phyloP scores from a whole-genome alignment of 2,797 vertebrate species.

The Merluccius polli region DNA sequence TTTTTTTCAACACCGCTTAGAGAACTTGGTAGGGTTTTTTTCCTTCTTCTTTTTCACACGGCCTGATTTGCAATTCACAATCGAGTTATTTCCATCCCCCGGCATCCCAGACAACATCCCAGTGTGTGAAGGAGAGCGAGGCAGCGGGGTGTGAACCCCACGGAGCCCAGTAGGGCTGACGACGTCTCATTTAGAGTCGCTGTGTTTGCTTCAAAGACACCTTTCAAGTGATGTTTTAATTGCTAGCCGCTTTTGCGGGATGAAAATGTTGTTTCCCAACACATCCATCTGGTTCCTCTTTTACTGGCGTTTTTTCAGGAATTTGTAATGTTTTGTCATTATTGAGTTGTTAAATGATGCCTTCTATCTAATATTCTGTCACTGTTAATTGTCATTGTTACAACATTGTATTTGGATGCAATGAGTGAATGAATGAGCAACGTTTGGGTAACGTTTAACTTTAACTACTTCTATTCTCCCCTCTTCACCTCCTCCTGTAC shows the following conservation, averaged over 20 bases:
- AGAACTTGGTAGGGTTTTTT: constrained; percentile 21
- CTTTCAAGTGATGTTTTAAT: constrained; percentile 45
- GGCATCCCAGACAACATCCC: constrained; percentile 30
- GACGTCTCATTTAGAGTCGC: constrained; percentile 34
- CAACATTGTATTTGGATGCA: not conserved
- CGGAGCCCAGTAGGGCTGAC: constrained; percentile 6
- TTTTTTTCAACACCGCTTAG: constrained; percentile 53
- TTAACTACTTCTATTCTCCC: not conserved
- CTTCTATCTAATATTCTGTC: not conserved
- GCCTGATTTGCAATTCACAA: constrained; percentile 64
- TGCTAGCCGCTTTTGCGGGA: constrained; percentile 35
- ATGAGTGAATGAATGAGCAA: not conserved
- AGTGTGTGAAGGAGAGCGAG: not conserved
- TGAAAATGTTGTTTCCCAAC: constrained; percentile 29
- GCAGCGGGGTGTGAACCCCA: constrained; percentile 20
- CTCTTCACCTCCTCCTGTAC: constrained; percentile 12
- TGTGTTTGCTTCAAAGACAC: constrained; percentile 31
- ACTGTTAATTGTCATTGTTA: not conserved
- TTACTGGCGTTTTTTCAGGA: not conserved
- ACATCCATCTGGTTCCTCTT: not conserved
- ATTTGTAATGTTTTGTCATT: not conserved
- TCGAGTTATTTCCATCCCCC: constrained; percentile 57
- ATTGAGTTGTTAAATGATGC: not conserved
- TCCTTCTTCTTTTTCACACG: constrained; percentile 45
- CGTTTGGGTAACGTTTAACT: not conserved